Evolutionary conservation across 2,888 invertebrate species (phyloP).

Genomic region (Osedax frankpressi): DNA sequence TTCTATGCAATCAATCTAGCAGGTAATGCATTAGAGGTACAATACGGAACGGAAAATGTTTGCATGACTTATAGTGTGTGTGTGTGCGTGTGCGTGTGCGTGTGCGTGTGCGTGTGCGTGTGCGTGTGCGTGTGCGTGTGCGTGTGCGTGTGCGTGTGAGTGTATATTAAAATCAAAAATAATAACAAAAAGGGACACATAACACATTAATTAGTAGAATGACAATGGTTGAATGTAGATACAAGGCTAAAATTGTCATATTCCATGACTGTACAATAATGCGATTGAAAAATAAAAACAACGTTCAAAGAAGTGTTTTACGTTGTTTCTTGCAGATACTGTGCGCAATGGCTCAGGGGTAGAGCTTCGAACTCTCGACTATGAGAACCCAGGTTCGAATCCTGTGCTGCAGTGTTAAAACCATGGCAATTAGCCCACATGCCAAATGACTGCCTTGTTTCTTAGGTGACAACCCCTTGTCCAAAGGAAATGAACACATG

Average conservation of each 20-base stretch:
- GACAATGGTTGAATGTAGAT: background rate
- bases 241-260: background rate
- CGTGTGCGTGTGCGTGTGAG: no score
- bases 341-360: background rate
- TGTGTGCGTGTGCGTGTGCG: no score
- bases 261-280: background rate
- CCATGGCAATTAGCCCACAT: background rate
- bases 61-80: background rate
- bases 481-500: background rate
- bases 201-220: no score
- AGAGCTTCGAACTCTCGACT: background rate
- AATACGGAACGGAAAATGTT: background rate
- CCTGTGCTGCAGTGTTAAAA: background rate
- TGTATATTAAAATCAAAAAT: background rate
- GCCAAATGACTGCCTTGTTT: conserved; percentile 8
- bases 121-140: no score
- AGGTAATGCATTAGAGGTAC: background rate
- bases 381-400: no score
- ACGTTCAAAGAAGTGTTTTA: background rate
- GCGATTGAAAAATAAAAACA: background rate
- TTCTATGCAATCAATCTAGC: background rate
- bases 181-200: background rate
- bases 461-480: background rate
- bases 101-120: no score
- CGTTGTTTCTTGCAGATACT: background rate